phyloP scores from a whole-genome alignment of 1,140 invertebrate genomes.

The Habropoda laboriosa region DNA sequence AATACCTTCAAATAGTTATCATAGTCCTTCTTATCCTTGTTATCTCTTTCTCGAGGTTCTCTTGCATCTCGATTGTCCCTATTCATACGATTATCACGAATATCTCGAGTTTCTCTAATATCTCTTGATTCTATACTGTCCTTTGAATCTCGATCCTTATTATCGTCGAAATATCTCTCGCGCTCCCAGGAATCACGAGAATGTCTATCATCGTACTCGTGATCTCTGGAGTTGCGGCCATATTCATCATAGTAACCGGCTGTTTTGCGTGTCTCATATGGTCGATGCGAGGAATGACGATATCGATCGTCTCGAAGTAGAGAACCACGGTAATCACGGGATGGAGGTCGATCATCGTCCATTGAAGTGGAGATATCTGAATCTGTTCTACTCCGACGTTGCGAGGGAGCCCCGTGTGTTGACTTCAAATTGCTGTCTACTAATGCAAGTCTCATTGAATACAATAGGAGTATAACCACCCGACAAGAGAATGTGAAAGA shows the following conservation, averaged over 20 bases:
- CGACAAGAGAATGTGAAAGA: no score
- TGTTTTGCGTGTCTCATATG: conserved; percentile 73
- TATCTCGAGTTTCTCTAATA: conserved; percentile 63
- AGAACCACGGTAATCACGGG: conserved; percentile 71
- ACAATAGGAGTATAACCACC: background rate
- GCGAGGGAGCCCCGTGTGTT: conserved; percentile 68
- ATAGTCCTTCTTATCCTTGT: conserved; percentile 77
- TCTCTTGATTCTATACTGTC: conserved; percentile 59
- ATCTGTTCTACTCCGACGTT: conserved; percentile 75
- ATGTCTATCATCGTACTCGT: conserved; percentile 78
- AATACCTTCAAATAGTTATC: conserved; percentile 77
- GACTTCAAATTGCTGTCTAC: conserved; percentile 70
- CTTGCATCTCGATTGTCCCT: conserved; percentile 63
- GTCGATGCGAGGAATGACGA: conserved; percentile 70
- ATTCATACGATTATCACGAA: conserved; percentile 65
- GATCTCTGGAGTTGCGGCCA: conserved; percentile 75
- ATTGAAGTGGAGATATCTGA: conserved; percentile 74
- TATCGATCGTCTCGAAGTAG: conserved; percentile 72
- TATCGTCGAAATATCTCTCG: conserved; percentile 76
- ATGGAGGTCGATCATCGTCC: conserved; percentile 76
- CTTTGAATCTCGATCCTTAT: conserved; percentile 66
- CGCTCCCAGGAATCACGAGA: conserved; percentile 76
- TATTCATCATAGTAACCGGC: conserved; percentile 78
- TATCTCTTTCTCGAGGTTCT: conserved; percentile 70
- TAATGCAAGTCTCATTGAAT: conserved; percentile 47